Evolutionary conservation across 2,113 vertebrate species (phyloP).

Genomic region (Ailurus styani): DNA sequence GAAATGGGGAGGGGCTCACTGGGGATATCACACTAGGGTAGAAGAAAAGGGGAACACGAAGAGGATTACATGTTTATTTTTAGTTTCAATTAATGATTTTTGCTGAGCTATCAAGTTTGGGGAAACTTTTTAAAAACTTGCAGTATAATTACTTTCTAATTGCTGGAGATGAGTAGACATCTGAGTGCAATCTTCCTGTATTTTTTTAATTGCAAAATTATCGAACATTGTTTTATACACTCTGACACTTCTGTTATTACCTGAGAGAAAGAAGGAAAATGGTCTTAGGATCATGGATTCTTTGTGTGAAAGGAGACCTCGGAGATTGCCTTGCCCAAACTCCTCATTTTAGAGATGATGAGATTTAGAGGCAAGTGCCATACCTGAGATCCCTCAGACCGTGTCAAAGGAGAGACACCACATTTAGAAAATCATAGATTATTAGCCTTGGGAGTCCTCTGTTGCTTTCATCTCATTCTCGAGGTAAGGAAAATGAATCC

Average conservation of each 20-base stretch:
- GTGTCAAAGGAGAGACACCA: neutral
- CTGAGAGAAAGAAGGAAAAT: slow-evolving; percentile 55
- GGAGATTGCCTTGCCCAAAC: slow-evolving; percentile 25
- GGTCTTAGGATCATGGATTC: neutral
- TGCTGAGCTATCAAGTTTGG: slow-evolving; percentile 63
- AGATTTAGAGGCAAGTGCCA: neutral
- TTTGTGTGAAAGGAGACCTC: slow-evolving; percentile 11
- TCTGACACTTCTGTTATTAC: slow-evolving; percentile 56
- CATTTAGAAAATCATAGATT: neutral
- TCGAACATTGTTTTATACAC: slow-evolving; percentile 48
- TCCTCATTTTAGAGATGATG: slow-evolving; percentile 22
- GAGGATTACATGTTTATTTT: slow-evolving; percentile 58
- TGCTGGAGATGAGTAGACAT: slow-evolving; percentile 69
- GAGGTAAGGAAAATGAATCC: neutral
- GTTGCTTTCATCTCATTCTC: neutral
- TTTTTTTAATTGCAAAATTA: slow-evolving; percentile 73
- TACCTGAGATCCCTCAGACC: neutral
- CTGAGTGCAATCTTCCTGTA: slow-evolving; percentile 37
- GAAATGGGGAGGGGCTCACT: slow-evolving; percentile 43
- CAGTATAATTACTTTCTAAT: slow-evolving; percentile 69
- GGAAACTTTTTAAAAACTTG: slow-evolving; percentile 50
- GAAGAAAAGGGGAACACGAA: neutral
- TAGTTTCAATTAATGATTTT: slow-evolving; percentile 75
- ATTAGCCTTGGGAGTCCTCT: neutral
- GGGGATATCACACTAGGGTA: neutral